Conservation (phyloP, 2,113 vertebrate species). For the Stegastes partitus region DNA sequence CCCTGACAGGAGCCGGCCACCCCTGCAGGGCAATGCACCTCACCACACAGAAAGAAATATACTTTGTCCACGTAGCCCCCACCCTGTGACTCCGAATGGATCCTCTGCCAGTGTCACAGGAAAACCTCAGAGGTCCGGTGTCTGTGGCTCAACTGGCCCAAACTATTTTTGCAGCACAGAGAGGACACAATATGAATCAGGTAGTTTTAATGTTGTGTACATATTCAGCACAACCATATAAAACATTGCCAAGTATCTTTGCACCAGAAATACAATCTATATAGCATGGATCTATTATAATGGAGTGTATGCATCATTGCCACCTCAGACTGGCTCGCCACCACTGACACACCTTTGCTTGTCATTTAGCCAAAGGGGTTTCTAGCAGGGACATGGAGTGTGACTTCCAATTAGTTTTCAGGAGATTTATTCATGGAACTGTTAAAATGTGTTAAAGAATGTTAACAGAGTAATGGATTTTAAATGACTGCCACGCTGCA, state of each 20-base stretch:
- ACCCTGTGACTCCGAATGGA: too few species aligned
- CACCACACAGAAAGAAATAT: too few species aligned
- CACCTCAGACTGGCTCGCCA: conserved; percentile 19
- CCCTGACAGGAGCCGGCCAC: too few species aligned
- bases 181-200: too few species aligned
- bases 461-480: conserved; percentile 67
- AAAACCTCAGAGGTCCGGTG: too few species aligned
- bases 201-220: not conserved
- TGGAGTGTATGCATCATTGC: conserved; percentile 55
- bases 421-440: conserved; percentile 74
- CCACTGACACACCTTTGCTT: conserved; percentile 65
- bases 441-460: conserved; percentile 71
- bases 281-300: conserved; percentile 42
- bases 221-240: conserved; percentile 18
- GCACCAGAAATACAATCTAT: conserved; percentile 33
- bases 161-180: too few species aligned
- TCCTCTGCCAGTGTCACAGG: too few species aligned
- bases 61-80: too few species aligned
- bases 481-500: conserved; percentile 56
- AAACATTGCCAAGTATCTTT: conserved; percentile 35
- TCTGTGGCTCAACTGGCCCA: too few species aligned
- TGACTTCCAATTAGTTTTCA: conserved; percentile 79
- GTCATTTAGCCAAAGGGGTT: conserved; percentile 70
- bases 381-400: conserved; percentile 56
- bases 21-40: too few species aligned